Conservation (phyloP, 2,888 invertebrate genomes). For the Drosophila putrida region DNA sequence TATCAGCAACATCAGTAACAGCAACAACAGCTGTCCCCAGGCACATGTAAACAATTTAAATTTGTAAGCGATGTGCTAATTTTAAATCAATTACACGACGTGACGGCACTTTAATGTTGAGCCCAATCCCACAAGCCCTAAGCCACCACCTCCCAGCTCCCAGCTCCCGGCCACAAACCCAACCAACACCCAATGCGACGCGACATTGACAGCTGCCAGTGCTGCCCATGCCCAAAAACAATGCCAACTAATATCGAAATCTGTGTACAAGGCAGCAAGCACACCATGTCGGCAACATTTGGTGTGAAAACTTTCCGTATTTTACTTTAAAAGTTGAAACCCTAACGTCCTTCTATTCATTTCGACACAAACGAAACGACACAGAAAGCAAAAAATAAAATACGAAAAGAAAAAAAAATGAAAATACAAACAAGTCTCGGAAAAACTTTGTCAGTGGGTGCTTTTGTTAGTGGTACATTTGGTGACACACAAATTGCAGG, state of each 20-base stretch:
- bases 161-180: not conserved
- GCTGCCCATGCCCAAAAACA: conserved; percentile 34
- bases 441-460: conserved; percentile 53
- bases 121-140: conserved; percentile 36
- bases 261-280: conserved; percentile 55
- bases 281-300: conserved; percentile 72
- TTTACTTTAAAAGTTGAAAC: conserved; percentile 69
- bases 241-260: conserved; percentile 70
- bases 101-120: conserved; percentile 67
- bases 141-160: not conserved
- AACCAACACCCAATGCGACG: conserved; percentile 9
- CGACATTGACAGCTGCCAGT: conserved; percentile 51
- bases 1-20: conserved; percentile 36
- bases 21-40: conserved; percentile 67
- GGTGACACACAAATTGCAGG: conserved; percentile 70
- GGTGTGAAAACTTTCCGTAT: conserved; percentile 71
- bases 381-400: conserved; percentile 31
- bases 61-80: conserved; percentile 78
- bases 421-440: conserved; percentile 42
- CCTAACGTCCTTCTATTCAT: conserved; percentile 59
- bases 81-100: conserved; percentile 77
- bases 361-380: conserved; percentile 37
- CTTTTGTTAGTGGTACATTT: conserved; percentile 67
- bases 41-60: conserved; percentile 78
- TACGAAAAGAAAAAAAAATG: conserved; percentile 32